These are phyloP conservation scores for Anabas testudineus DNA, from an alignment of 2,797 vertebrate genomes.

Conservation along the genomic window DNA sequence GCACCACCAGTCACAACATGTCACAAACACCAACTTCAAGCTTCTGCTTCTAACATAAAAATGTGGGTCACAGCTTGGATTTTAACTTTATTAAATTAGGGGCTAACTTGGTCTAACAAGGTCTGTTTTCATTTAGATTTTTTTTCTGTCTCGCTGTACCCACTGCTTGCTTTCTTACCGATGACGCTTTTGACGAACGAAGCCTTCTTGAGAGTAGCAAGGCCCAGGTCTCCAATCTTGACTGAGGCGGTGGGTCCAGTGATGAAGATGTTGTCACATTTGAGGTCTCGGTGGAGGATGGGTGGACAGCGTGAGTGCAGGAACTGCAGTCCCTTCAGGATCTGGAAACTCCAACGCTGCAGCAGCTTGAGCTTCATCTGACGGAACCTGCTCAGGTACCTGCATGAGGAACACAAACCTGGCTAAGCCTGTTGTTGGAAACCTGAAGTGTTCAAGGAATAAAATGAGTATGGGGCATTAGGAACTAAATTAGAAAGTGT, in stretches of 20 bases:
- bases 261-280: slow-evolving; percentile 98
- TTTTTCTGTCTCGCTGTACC: background rate
- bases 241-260: slow-evolving; percentile 93
- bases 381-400: slow-evolving; percentile 94
- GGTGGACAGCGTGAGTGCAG: slow-evolving; percentile 93
- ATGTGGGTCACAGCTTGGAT: background rate
- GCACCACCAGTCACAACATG: slow-evolving; percentile 11
- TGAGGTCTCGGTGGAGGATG: slow-evolving; percentile 96
- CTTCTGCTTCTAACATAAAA: background rate
- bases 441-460: background rate
- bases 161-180: slow-evolving; percentile 75
- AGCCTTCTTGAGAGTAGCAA: slow-evolving; percentile 94
- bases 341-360: slow-evolving; percentile 95
- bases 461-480: background rate
- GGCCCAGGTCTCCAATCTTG: slow-evolving; percentile 95
- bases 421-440: no score
- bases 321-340: slow-evolving; percentile 94
- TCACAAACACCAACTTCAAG: background rate
- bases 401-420: slow-evolving; percentile 55
- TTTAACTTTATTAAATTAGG: background rate
- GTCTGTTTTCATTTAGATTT: no score
- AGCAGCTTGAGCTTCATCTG: slow-evolving; percentile 96
- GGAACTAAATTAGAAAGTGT: background rate
- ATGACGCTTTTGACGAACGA: slow-evolving; percentile 98
- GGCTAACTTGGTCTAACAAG: no score